These are phyloP conservation scores for Branchinecta lynchi DNA, from an alignment of 1,140 invertebrate species.

Conservation along the genomic window DNA sequence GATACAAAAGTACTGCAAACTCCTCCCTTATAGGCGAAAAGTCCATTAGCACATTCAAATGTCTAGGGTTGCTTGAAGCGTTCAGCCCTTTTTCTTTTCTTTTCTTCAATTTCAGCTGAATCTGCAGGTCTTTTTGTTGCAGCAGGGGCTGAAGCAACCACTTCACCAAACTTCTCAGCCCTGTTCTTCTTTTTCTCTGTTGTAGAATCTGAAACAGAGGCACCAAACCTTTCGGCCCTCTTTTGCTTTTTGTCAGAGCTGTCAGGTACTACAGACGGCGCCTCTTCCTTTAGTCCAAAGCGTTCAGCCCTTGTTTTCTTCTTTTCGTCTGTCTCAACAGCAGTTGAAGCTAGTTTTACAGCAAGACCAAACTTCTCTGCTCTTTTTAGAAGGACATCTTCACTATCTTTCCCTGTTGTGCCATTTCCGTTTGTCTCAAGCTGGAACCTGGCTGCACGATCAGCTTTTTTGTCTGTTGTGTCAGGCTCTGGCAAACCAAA, in stretches of 20 bases:
- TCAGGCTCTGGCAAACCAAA: no score
- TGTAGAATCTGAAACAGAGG: no score
- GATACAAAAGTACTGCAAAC: no score
- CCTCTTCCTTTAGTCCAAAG: not conserved
- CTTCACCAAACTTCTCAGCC: conserved; percentile 4
- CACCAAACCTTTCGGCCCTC: conserved; percentile 4
- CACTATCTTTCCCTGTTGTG: not conserved
- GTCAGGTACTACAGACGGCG: no score
- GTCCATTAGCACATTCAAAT: no score
- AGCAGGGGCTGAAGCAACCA: no score
- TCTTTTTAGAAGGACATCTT: not conserved
- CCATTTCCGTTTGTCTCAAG: not conserved
- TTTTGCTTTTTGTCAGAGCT: not conserved
- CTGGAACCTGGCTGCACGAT: not conserved
- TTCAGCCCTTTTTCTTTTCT: not conserved
- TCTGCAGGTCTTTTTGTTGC: not conserved
- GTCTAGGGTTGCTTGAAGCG: no score
- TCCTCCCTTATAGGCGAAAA: no score
- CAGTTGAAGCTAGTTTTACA: not conserved
- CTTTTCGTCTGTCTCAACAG: not conserved
- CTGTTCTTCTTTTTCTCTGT: no score
- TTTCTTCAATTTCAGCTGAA: not conserved
- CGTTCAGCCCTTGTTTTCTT: not conserved
- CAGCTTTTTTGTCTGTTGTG: not conserved
- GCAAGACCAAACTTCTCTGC: conserved; percentile 5